phyloP scores from a whole-genome alignment of 2,113 vertebrate genomes.

The Mesitornis unicolor region DNA sequence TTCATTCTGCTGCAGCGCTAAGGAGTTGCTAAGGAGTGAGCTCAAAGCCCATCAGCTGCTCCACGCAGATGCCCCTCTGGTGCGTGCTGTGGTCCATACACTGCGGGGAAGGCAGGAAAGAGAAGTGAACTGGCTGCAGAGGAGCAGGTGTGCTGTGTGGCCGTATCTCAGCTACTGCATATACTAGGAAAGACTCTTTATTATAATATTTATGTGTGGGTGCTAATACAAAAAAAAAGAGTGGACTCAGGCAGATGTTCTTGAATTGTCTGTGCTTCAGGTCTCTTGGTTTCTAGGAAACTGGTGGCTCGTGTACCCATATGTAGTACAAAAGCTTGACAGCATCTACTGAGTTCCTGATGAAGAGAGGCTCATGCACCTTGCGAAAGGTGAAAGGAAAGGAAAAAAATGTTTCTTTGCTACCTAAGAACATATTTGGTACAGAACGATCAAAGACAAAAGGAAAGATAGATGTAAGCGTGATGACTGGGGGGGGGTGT shows the following conservation, averaged over 20 bases:
- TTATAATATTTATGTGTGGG: no score
- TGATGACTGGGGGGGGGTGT: neutral
- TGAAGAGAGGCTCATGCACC: neutral
- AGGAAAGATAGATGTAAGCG: neutral
- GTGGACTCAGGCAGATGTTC: neutral
- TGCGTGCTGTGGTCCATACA: accelerated
- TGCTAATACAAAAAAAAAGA: neutral
- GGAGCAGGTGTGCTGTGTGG: neutral
- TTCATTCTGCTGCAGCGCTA: neutral
- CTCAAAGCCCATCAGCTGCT: neutral
- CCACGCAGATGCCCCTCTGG: neutral
- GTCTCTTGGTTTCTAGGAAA: neutral
- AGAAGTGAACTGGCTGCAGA: neutral
- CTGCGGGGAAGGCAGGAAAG: neutral
- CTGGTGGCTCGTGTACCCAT: neutral
- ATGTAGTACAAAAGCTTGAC: neutral
- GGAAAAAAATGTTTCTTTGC: neutral
- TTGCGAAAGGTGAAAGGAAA: neutral
- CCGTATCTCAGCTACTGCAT: accelerated
- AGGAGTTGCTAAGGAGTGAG: neutral
- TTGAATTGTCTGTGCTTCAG: neutral
- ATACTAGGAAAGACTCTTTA: neutral
- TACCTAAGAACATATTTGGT: neutral
- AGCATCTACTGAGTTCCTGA: neutral
- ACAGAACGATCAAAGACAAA: neutral